Evolutionary conservation across 2,888 invertebrate genomes (phyloP), one percentile per base, ranked within the genome.

Genomic region (Cheilosia variabilis): DNA sequence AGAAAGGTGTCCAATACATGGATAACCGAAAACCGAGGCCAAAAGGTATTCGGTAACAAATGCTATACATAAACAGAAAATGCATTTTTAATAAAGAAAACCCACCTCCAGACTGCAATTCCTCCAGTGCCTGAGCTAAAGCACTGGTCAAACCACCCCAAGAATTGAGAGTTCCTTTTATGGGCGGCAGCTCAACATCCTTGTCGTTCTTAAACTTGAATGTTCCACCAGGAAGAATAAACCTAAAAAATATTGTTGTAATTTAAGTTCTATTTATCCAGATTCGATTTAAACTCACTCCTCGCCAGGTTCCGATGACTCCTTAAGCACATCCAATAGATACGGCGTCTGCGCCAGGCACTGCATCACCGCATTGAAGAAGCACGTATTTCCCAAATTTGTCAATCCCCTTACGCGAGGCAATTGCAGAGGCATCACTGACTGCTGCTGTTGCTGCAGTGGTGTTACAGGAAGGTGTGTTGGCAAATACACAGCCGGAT

Each of bases 291-390:
- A 34, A 55, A 10, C 90, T 89, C 89, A 92, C 91, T 94, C 94
- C 89, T 96, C 95, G 0, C 96, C 96, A 0, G 95, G 93, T 83
- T 93, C 93, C 1, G 95, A 93, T 89, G 96, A 94, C 90, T 96
- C 96, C 89, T 95, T 94, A 66, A 97, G 93, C 60, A 96, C 94
- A 90, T 94, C 93, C 57, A 95, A 92, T 87, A 96, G 93, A 91
- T 95, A 97, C 1, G 97, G 97, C 4, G 97, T 97, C 91, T 97
- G 97, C 2, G 96, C 96, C 89, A 98, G 93, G 91, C 97, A 97
- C 93, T 99, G 99, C 93, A 99, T 94, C 9, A 98, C 98, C 31
- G 98, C 97, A 93, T 99, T 99, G 91, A 99, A 98, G 93, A 98
- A 99, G 91, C 99, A 99, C 0, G 99, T 99, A 91, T 99, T 99